phyloP scores from a whole-genome alignment of 2,113 vertebrate genomes.

The Pterocles orientalis region DNA sequence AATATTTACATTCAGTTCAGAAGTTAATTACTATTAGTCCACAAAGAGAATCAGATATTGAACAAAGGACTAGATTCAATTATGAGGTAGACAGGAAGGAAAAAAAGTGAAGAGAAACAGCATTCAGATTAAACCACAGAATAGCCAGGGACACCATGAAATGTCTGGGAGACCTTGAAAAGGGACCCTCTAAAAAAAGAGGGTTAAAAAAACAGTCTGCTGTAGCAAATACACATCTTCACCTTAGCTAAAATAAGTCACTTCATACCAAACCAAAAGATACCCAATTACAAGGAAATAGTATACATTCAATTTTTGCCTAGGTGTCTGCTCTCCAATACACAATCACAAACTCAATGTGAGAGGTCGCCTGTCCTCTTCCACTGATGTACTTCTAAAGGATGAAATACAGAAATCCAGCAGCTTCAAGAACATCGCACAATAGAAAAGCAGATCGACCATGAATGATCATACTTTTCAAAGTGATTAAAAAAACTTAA shows the following conservation, averaged over 20 bases:
- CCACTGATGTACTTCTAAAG: neutral
- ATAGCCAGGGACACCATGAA: neutral
- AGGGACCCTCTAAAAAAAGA: neutral
- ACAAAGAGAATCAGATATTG: neutral
- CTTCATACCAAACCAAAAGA: neutral
- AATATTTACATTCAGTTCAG: neutral
- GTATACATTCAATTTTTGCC: neutral
- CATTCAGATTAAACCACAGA: neutral
- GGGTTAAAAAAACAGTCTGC: neutral
- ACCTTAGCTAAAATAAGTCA: neutral
- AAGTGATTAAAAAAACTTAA: neutral
- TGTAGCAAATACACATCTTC: neutral
- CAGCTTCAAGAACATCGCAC: neutral
- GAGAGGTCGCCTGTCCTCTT: neutral
- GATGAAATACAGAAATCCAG: neutral
- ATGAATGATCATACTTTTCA: neutral
- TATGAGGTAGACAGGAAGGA: neutral
- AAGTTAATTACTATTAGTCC: neutral
- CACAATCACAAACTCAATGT: neutral
- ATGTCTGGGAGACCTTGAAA: neutral
- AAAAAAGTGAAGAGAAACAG: neutral
- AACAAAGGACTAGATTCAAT: neutral
- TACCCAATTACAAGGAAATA: neutral
- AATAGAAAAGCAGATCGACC: neutral
- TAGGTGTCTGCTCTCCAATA: neutral